A percentile compares a stretch with the other conserved stretches of the same genome.
Evolutionary conservation across 2,888 invertebrate species (phyloP).

Genomic region (Drosophila tripunctata): DNA sequence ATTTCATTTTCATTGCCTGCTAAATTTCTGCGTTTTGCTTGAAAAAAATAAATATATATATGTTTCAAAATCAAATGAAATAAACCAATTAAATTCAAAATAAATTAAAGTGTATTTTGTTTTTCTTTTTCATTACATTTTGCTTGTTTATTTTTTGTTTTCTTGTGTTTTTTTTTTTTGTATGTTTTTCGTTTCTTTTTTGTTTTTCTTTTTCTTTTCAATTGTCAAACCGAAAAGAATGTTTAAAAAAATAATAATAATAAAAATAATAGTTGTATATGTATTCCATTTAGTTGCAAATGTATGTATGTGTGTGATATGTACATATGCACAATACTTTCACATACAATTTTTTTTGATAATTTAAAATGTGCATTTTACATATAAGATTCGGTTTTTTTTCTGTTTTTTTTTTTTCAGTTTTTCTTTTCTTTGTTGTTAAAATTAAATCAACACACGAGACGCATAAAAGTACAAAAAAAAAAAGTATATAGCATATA

Average conservation of each 20-base stretch:
- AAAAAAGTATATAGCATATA: constrained; percentile 32
- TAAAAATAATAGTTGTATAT: constrained; percentile 67
- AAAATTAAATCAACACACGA: constrained; percentile 47
- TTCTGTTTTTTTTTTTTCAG: too few relatives aligned
- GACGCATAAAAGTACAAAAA: constrained; percentile 34
- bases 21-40: constrained; percentile 5
- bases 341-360: constrained; percentile 19
- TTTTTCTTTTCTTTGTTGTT: too few relatives aligned
- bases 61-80: constrained; percentile 16
- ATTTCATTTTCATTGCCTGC: constrained; percentile 48
- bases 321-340: too few relatives aligned
- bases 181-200: constrained; percentile 36
- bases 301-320: constrained; percentile 43
- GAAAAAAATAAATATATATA: constrained; percentile 12
- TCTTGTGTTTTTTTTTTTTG: constrained; percentile 57
- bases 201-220: constrained; percentile 24
- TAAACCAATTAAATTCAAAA: constrained; percentile 6
- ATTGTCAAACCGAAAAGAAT: constrained; percentile 30
- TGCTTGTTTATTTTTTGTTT: constrained; percentile 55
- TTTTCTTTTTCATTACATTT: constrained; percentile 57
- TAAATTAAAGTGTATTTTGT: constrained; percentile 29
- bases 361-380: constrained; percentile 70
- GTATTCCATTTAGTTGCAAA: constrained; percentile 26
- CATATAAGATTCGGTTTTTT: constrained; percentile 57
- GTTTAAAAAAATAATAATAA: constrained; percentile 67